Percentiles rank a stretch among this genome's conserved stretches.
phyloP scores from a whole-genome alignment of 2,888 invertebrate genomes.

The Petrolisthes cinctipes region DNA sequence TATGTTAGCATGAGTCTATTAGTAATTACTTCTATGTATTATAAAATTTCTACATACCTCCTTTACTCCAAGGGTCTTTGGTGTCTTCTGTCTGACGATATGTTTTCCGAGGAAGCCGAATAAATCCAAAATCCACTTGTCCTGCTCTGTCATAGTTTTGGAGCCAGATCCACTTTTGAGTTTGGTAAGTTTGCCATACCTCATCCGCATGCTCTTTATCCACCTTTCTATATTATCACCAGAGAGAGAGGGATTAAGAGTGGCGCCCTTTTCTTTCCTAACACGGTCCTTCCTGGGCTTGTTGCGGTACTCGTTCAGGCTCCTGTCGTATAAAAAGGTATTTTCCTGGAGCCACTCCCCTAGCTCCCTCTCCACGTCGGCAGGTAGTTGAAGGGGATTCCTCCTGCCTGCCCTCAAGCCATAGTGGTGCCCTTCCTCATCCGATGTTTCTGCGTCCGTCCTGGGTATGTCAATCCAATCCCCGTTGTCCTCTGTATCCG shows the following conservation, averaged over 20 bases:
- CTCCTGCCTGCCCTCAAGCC: neutral
- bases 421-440: neutral
- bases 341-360: too few species aligned
- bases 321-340: neutral
- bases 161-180: neutral
- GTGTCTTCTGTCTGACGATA: neutral
- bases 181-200: neutral
- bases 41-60: neutral
- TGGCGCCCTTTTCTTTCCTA: neutral
- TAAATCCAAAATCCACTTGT: neutral
- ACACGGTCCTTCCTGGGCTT: neutral
- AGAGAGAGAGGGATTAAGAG: neutral
- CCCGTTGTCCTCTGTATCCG: neutral
- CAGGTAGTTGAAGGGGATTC: neutral
- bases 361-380: conserved; percentile 4
- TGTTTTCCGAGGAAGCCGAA: neutral
- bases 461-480: neutral
- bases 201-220: neutral
- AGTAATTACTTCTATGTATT: neutral
- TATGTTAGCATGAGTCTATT: neutral
- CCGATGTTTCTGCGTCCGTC: neutral
- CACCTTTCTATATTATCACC: neutral
- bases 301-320: neutral
- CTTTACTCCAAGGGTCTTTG: neutral
- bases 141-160: neutral